Conservation (phyloP, 2,797 vertebrate genomes). For the Brachyrhaphis roseni region DNA sequence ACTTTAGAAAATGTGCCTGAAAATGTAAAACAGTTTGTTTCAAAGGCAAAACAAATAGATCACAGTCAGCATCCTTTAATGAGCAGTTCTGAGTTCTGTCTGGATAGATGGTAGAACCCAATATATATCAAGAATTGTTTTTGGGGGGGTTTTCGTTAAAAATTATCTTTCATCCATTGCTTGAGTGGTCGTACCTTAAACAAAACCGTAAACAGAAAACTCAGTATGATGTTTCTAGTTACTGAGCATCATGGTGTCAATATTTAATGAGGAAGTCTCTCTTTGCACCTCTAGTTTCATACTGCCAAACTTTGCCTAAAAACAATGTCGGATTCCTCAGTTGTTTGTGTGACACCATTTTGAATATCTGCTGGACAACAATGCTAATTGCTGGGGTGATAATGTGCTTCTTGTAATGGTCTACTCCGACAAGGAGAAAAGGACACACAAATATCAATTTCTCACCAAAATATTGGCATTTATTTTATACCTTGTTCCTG, state of each 20-base stretch:
- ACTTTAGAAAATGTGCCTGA: background rate
- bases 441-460: background rate
- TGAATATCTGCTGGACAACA: background rate
- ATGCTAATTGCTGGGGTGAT: background rate
- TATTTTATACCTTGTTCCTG: background rate
- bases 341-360: background rate
- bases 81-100: background rate
- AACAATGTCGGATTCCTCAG: background rate
- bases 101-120: background rate
- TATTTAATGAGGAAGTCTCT: background rate
- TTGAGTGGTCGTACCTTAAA: background rate
- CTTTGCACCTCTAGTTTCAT: background rate
- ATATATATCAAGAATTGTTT: too few species aligned
- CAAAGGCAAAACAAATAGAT: background rate
- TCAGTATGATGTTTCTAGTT: background rate
- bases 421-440: background rate
- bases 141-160: background rate
- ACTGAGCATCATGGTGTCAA: background rate
- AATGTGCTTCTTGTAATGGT: background rate
- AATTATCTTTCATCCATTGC: background rate
- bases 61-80: background rate
- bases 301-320: background rate
- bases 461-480: background rate
- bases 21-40: background rate
- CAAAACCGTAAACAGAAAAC: background rate